A percentile compares a stretch with the other conserved stretches of the same genome.
Evolutionary conservation across 2,113 vertebrate species (phyloP).

Genomic region (Zeus faber): DNA sequence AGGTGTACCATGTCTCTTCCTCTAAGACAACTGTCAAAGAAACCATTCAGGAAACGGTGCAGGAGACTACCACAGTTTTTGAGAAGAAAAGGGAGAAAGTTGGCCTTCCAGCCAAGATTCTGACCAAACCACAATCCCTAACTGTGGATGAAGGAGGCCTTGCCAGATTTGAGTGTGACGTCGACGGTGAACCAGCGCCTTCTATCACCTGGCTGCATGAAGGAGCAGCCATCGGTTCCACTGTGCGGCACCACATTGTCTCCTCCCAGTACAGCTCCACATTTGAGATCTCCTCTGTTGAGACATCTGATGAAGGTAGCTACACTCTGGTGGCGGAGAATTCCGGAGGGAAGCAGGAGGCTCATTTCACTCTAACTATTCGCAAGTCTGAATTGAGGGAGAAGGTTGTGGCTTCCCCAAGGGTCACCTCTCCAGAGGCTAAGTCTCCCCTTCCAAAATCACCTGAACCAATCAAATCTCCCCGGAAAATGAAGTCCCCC

Average conservation of each 20-base stretch:
- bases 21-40: conserved; percentile 76
- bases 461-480: conserved; percentile 78
- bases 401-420: conserved; percentile 72
- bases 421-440: conserved; percentile 72
- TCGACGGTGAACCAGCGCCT: conserved; percentile 91
- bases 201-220: conserved; percentile 84
- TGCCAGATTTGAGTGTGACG: conserved; percentile 87
- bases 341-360: conserved; percentile 86
- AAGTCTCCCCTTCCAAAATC: conserved; percentile 80
- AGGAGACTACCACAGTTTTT: conserved; percentile 57
- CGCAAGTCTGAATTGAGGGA: conserved; percentile 79
- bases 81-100: conserved; percentile 75
- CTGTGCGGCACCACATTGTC: conserved; percentile 80
- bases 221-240: conserved; percentile 75
- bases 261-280: conserved; percentile 83
- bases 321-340: conserved; percentile 90
- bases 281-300: conserved; percentile 87
- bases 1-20: conserved; percentile 85
- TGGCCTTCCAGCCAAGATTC: conserved; percentile 80
- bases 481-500: conserved; percentile 76
- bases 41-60: conserved; percentile 30
- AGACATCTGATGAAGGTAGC: conserved; percentile 88
- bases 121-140: conserved; percentile 87
- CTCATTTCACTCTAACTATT: conserved; percentile 86
- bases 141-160: conserved; percentile 85